Conservation (phyloP, 2,113 vertebrate species). For the Aplodontia rufa region DNA sequence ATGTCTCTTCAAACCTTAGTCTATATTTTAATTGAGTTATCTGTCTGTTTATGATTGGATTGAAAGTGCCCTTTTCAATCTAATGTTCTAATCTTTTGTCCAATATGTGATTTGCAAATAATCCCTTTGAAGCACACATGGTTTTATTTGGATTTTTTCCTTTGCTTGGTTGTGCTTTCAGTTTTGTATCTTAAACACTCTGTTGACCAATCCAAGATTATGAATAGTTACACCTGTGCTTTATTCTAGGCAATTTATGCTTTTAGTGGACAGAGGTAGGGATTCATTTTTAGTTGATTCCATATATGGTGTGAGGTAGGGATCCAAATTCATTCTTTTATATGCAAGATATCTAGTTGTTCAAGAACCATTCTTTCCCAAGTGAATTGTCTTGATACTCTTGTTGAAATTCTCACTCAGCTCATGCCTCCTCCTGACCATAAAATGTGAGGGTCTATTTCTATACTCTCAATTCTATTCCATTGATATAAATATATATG, state of each 20-base stretch:
- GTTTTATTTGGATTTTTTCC: not conserved
- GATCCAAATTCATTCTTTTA: not conserved
- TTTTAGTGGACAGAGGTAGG: not conserved
- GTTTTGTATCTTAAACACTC: not conserved
- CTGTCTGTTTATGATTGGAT: not conserved
- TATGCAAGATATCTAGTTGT: not conserved
- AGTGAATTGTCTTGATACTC: not conserved
- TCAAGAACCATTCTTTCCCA: not conserved
- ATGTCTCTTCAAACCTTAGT: not conserved
- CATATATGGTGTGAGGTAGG: not conserved
- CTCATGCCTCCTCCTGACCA: not conserved
- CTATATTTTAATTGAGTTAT: conserved; percentile 6
- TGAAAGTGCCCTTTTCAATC: not conserved
- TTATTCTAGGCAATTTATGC: conserved; percentile 15
- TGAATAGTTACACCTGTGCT: not conserved
- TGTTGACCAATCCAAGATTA: not conserved
- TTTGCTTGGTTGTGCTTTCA: not conserved
- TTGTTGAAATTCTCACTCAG: not conserved
- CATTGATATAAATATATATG: not conserved
- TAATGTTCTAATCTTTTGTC: not conserved
- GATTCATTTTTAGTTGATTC: not conserved
- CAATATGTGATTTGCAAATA: not conserved
- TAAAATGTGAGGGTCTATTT: not conserved
- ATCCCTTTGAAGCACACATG: not conserved
- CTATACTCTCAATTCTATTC: not conserved